A percentile compares a stretch with the other conserved stretches of the same genome.
phyloP scores from a whole-genome alignment of 64 coral and sea anemone genomes.

The Astreopora myriophthalma region DNA sequence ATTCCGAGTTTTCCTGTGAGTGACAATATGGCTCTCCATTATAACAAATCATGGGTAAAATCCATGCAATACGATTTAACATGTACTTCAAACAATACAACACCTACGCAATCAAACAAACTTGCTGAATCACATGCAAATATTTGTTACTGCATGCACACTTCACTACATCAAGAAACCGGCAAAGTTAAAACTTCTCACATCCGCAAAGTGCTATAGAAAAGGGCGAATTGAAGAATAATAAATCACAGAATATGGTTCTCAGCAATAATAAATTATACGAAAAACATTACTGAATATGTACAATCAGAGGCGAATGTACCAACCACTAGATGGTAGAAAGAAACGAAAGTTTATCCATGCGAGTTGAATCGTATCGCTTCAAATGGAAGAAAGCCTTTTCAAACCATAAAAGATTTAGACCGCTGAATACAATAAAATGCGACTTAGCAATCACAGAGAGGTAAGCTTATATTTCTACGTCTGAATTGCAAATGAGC shows the following conservation, averaged over 20 bases:
- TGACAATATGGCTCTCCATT: background rate
- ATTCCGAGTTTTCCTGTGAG: background rate
- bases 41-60: slow-evolving; percentile 13
- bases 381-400: background rate
- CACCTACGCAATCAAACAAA: background rate
- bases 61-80: slow-evolving; percentile 8
- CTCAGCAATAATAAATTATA: background rate
- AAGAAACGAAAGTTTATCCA: background rate
- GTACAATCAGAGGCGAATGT: background rate
- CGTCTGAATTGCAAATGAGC: slow-evolving; percentile 31
- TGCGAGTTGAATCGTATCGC: background rate
- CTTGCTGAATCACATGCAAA: slow-evolving; percentile 6
- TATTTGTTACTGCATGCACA: background rate
- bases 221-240: background rate
- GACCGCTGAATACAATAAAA: background rate
- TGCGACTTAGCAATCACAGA: background rate
- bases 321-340: background rate
- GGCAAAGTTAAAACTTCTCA: background rate
- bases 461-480: background rate
- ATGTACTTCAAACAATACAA: background rate
- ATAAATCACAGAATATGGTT: background rate
- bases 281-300: background rate
- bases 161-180: background rate
- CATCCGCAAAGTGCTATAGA: background rate
- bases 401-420: background rate